phyloP scores from a whole-genome alignment of 2,797 vertebrate genomes.

The Geotrypetes seraphini region DNA sequence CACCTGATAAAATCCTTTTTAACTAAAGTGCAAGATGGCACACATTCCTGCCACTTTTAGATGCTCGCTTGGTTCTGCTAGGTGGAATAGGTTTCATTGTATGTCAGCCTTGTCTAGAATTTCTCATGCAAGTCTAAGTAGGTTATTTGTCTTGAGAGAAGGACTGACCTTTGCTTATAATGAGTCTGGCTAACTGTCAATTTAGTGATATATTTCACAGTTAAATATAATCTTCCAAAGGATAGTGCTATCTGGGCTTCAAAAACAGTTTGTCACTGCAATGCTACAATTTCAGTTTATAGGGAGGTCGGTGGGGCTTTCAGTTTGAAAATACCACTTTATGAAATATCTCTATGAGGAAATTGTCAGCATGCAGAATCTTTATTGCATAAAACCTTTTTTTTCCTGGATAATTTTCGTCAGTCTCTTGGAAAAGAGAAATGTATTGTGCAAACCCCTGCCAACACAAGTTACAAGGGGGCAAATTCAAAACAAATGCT shows the following conservation, averaged over 20 bases:
- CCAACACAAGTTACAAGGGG: no score
- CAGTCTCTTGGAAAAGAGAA: no score
- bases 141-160: constrained; percentile 4
- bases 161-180: constrained; percentile 13
- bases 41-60: constrained; percentile 1
- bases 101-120: background rate
- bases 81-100: background rate
- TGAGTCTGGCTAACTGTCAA: constrained; percentile 4
- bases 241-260: background rate
- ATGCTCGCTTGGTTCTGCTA: background rate
- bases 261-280: background rate
- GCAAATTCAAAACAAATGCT: no score
- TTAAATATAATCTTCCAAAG: background rate
- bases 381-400: background rate
- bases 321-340: background rate
- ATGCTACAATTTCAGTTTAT: background rate
- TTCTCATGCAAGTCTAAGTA: constrained; percentile 4
- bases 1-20: constrained; percentile 18
- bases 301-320: constrained; percentile 4
- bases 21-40: background rate
- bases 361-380: background rate
- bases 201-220: constrained; percentile 2
- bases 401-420: background rate
- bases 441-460: no score
- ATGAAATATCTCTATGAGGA: background rate